Base-by-base conservation (phyloP, 2,888 invertebrate genomes). In the Iphiclides podalirius region DNA sequence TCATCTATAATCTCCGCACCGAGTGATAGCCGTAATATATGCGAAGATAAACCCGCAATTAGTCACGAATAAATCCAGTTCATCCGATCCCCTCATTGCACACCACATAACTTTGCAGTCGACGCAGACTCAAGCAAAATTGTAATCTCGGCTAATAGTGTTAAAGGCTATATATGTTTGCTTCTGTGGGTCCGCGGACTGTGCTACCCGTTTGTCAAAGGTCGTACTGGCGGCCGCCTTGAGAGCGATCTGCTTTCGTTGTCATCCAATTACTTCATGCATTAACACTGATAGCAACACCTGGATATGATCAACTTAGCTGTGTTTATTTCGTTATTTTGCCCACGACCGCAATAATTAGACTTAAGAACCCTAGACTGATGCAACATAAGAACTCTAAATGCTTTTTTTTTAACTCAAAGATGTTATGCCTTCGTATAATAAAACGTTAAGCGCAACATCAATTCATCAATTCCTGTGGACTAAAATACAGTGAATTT, bases 231-330 rank as follows among this genome's bases (percentile, higher is more conserved):
- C 36, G 42, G 48, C 49, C 13, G 44, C 49, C 43, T 44, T 49
- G 49, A 44, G 49, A 16, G 44, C 39, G 49, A 49, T 49, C 49
- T 44, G 49, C 39, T 44, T 49, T 49, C 48, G 44, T 35, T 44
- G 40, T 38, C 47, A 43, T 46, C 44, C 45, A 48, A 52, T 48
- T 52, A 52, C 35, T 15, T 12, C n/a, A 31, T 13, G 40, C 14
- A 40, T 47, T 44, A 40, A 31, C 31, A 31, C 11, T 11, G 28
- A 6, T 28, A 9, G 15, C 28, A 31, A 13, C 20, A 20, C 6
- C 20, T 20, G 20, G 20, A 6, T 20, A 3, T 31, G n/a, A n/a
- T n/a, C n/a, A n/a, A n/a, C n/a, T n/a, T n/a, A n/a, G n/a, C n/a
- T n/a, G n/a, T n/a, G n/a, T n/a, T n/a, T n/a, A n/a, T n/a, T n/a